phyloP scores from a whole-genome alignment of 2,888 invertebrate species.

The Isotomurus palustris region DNA sequence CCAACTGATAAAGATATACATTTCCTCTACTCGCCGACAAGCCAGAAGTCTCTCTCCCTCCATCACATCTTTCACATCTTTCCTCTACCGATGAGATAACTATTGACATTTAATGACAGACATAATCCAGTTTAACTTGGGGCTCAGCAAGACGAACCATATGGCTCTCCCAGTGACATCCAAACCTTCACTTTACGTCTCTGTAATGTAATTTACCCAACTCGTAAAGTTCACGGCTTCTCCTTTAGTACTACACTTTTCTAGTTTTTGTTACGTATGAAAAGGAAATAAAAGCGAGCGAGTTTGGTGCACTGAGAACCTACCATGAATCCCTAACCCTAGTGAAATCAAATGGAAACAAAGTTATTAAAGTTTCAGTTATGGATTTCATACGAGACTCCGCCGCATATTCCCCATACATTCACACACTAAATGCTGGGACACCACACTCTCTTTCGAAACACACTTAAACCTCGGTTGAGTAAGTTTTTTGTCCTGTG shows the following conservation, averaged over 20 bases:
- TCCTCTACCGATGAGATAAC: constrained; percentile 8
- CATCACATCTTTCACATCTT: not conserved
- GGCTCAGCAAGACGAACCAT: too few relatives aligned
- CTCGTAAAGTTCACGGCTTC: constrained; percentile 6
- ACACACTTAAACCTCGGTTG: too few relatives aligned
- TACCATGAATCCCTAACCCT: not conserved
- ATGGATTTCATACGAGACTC: not conserved
- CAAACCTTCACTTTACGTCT: constrained; percentile 4
- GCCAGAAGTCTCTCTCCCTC: not conserved
- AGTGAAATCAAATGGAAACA: constrained; percentile 8
- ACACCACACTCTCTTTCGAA: too few relatives aligned
- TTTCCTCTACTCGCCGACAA: not conserved
- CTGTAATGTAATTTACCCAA: constrained; percentile 4
- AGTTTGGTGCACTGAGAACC: too few relatives aligned
- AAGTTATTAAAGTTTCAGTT: constrained; percentile 7
- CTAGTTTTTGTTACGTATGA: too few relatives aligned
- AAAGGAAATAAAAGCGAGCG: too few relatives aligned
- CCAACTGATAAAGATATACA: not conserved
- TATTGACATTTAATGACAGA: constrained; percentile 18
- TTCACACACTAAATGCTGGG: too few relatives aligned
- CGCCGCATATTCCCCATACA: not conserved
- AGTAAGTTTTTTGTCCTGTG: not conserved
- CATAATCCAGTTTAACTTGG: constrained; percentile 3
- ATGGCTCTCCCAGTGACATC: constrained; percentile 2
- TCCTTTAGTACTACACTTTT: not conserved